Base-by-base conservation (phyloP, 2,113 vertebrate genomes). In the Grammomys surdaster region DNA sequence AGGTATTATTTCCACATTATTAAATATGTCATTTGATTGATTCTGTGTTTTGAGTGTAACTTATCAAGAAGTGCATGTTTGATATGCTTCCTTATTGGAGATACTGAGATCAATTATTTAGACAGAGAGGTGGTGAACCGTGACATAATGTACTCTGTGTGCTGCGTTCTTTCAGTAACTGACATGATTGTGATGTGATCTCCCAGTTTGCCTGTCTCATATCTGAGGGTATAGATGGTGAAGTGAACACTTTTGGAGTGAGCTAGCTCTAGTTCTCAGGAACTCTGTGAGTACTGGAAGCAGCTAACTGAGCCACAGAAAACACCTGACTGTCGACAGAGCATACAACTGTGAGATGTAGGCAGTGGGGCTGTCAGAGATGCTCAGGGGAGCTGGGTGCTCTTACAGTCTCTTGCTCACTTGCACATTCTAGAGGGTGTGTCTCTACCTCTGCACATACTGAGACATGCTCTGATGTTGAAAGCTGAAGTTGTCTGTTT, bases 371-470 rank as follows among this genome's bases (percentile, higher is more conserved):
- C 4, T 76, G 80, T 51, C 60, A 69, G 63, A 91, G 58, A 20
- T 11, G 33, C 22, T 4, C 14, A 6, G 70, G 54, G 78, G 6
- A 46, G 14, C 36, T 24, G 17, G 80, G 54, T 76, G 54, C 19
- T 26, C 54, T 40, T 2, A 0, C 2, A 7, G 87, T 63, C 33
- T 65, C n/a, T 78, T 31, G 14, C 65, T 22, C 54, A 60, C 67
- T 1, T 26, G 12, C 0, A 24, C 14, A 5, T 69, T 36, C 46
- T 40, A 19, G 3, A 33, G 3, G 1, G 0, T 51, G 69, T 9
- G 2, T 67, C 60, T 72, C 73, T 11, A 4, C n/a, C 54, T 36
- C 46, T 28, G 9, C 5, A 0, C 72, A 75, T 20, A 43, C 73
- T 22, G 24, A 13, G 95, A 67, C 17, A 0, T 8, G 1, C 46